Percentiles rank a stretch among this genome's conserved stretches.
Conservation (phyloP, 2,888 invertebrate species). For the Drymonia ruficornis region DNA sequence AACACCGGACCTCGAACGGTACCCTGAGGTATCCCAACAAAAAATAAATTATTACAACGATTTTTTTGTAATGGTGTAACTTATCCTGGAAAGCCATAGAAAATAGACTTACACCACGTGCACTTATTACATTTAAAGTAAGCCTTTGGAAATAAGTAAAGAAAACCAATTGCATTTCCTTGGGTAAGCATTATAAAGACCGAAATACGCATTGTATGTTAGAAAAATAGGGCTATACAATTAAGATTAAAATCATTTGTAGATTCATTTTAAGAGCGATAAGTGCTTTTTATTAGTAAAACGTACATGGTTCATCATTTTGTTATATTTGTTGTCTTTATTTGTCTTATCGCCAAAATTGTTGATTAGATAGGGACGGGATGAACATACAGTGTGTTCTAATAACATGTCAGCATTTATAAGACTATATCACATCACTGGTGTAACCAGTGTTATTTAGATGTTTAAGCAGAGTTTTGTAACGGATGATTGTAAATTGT, state of each 20-base stretch:
- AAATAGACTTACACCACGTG: background rate
- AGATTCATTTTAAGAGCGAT: background rate
- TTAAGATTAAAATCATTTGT: background rate
- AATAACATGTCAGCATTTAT: constrained; percentile 2
- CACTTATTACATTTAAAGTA: background rate
- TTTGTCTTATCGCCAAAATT: background rate
- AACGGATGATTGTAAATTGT: constrained; percentile 18
- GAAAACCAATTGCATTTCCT: background rate
- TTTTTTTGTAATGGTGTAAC: background rate
- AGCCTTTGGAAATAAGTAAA: background rate
- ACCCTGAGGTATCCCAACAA: background rate
- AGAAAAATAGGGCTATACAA: background rate
- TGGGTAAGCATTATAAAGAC: background rate
- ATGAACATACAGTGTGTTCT: background rate
- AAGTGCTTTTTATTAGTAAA: background rate
- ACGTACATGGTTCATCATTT: background rate
- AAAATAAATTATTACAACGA: background rate
- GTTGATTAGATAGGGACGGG: background rate
- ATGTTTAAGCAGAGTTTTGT: constrained; percentile 18
- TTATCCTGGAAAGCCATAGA: background rate
- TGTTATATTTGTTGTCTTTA: background rate
- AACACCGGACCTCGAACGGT: background rate
- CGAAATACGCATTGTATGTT: background rate
- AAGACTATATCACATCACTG: background rate
- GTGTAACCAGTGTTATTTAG: constrained; percentile 12